Evolutionary conservation across 2,113 vertebrate species (phyloP).

Genomic region (Ageneiosus marmoratus): DNA sequence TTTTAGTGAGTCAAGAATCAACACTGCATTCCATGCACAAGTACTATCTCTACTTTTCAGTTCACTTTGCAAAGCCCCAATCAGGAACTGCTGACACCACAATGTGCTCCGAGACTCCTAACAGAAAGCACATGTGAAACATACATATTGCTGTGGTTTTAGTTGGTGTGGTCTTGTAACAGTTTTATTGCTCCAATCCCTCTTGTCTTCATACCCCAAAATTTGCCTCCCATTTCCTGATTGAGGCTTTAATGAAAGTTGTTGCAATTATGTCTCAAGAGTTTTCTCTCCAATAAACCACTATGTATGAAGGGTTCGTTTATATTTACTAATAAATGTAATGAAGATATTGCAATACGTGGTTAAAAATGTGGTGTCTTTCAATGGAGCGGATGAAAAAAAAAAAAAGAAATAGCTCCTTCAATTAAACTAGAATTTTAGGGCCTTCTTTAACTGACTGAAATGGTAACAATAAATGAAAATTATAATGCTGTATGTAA

Average conservation of each 20-base stretch:
- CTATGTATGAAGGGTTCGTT: conserved; percentile 65
- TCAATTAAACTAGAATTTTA: conserved; percentile 68
- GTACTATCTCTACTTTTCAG: conserved; percentile 54
- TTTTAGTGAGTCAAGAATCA: conserved; percentile 36
- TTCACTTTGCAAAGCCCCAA: conserved; percentile 19
- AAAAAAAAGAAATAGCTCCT: conserved; percentile 59
- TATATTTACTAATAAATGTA: conserved; percentile 67
- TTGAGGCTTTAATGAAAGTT: conserved; percentile 37
- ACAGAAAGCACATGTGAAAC: conserved; percentile 10
- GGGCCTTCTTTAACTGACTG: conserved; percentile 72
- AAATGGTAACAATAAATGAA: conserved; percentile 65
- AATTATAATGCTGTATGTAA: conserved; percentile 70
- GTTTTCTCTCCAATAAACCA: conserved; percentile 65
- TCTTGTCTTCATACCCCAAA: conserved; percentile 11
- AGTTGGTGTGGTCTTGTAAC: conserved; percentile 36
- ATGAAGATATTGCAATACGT: conserved; percentile 70
- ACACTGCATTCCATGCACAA: conserved; percentile 72
- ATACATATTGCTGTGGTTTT: conserved; percentile 31
- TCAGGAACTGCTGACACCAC: conserved; percentile 39
- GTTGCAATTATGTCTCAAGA: conserved; percentile 52
- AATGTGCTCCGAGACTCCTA: conserved; percentile 43
- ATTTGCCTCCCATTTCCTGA: conserved; percentile 29
- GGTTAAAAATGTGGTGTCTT: conserved; percentile 62
- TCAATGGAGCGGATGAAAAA: conserved; percentile 52
- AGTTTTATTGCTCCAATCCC: conserved; percentile 29